Evolutionary conservation across 2,888 invertebrate species (phyloP), one percentile per base, ranked within the genome.

Genomic region (Chalcosyrphus nemorum): DNA sequence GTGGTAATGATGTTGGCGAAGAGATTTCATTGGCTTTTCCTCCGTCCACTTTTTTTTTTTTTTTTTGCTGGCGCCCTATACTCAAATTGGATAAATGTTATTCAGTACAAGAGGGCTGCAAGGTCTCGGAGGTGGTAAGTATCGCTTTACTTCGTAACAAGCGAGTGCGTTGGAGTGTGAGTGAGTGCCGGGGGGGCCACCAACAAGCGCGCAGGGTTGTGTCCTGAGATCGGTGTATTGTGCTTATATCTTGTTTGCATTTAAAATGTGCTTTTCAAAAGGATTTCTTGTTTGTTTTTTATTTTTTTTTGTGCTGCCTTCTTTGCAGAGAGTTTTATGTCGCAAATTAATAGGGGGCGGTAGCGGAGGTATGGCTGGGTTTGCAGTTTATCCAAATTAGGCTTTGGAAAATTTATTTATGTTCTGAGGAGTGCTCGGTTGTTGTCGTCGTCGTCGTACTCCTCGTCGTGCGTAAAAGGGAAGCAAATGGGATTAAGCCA

Each of bases 1-100:
- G 66, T 32, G 32, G 41, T 57, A 56, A 76, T 76, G 56, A 81
- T 75, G 63, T 57, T 52, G 61, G 41, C 68, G 47, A 19, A 70
- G 81, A 76, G 76, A 74, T 80, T 80, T 66, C 65, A 52, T 65
- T 59, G 72, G 78, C 50, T 59, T 61, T 41, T 50, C 29, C 50
- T 71, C 17, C 11, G 59, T 38, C 9, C 35, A 38, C 17, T 15
- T 43, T 71, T 38, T 15, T 38, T 38, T 19, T 15, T 32, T 38
- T n/a, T 15, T 7, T 7, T 9, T 2, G 24, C 4, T 24, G 24
- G 4, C 4, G n/a, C 27, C 29, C 15, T 41, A n/a, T n/a, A 11
- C 66, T 50, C 63, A 70, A 81, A 81, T 70, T 76, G 75, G 81
- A 81, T 81, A 76, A 81, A 75, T 81, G 57, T 81, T 76, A 75